Evolutionary conservation across 2,888 invertebrate genomes (phyloP), one percentile per base, ranked within the genome.

Genomic region (Unio delphinus): DNA sequence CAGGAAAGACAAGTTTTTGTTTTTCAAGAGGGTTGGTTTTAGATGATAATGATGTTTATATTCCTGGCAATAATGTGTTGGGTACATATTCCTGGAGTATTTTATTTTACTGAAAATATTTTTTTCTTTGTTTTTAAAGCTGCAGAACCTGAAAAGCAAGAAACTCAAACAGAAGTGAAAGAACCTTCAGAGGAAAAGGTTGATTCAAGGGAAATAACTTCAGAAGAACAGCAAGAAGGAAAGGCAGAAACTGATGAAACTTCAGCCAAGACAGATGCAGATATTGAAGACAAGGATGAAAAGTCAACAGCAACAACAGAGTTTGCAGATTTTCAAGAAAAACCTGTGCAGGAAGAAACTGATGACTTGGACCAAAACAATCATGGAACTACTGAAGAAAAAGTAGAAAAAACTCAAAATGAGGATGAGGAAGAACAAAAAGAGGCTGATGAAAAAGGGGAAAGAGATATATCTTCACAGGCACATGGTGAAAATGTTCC

Each of bases 401-500:
- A 60, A 56, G 30, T 65, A 18, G 70, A 62, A 15, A 72, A 66
- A 62, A 61, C 61, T 20, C 69, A 72, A 61, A 58, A 58, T 55
- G 64, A 69, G 28, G 64, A 65, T 55, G 57, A 45, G 34, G 58
- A 72, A 45, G 64, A 72, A n/a, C 64, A 60, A 59, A 59, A 60
- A 26, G 69, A 65, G 23, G 64, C 63, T 28, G 69, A 71, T 20
- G 65, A 69, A 30, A 65, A 64, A 55, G 61, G 67, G 65, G 64
- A 60, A 20, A 69, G 55, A 55, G 69, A 70, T 15, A 62, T 70
- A 62, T 57, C 67, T 28, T 69, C 70, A 34, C 65, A 73, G 30
- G 60, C 15, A 3, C 11, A 3, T 45, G 15, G 15, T 45, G 45
- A 45, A 45, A 45, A 45, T 45, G 69, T 69, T 65, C 72, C 77